Evolutionary conservation across 2,797 vertebrate genomes (phyloP).

Genomic region (Rhinichthys osculus): DNA sequence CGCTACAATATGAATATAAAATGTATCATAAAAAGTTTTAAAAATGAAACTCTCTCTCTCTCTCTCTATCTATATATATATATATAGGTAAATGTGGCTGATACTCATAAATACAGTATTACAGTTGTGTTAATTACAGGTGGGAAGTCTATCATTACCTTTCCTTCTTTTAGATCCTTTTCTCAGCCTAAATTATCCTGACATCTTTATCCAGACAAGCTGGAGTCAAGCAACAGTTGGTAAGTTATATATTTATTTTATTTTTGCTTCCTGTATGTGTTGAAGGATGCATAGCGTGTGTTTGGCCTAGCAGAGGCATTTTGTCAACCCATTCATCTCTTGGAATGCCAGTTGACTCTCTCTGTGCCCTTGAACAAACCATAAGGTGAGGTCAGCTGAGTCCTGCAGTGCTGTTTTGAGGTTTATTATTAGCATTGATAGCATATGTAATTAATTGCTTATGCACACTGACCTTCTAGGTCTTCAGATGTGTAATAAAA

Average conservation of each 20-base stretch:
- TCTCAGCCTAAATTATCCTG: slow-evolving; percentile 4
- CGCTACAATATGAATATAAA: not conserved
- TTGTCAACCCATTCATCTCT: slow-evolving; percentile 71
- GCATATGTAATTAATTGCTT: slow-evolving; percentile 77
- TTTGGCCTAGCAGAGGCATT: slow-evolving; percentile 64
- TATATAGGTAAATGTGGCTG: slow-evolving; percentile 8
- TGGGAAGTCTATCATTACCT: slow-evolving; percentile 61
- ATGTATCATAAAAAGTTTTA: no score
- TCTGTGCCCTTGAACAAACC: slow-evolving; percentile 71
- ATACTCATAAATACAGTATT: slow-evolving; percentile 55
- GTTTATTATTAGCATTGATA: slow-evolving; percentile 80
- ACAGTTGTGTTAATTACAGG: slow-evolving; percentile 66
- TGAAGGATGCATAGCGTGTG: slow-evolving; percentile 40
- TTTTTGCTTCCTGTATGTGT: slow-evolving; percentile 6
- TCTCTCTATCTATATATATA: no score
- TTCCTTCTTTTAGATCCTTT: slow-evolving; percentile 23
- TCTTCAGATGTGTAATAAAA: slow-evolving; percentile 69
- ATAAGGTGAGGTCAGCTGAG: slow-evolving; percentile 66
- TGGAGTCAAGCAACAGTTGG: slow-evolving; percentile 17
- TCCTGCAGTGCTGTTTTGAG: slow-evolving; percentile 57
- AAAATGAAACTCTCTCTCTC: no score
- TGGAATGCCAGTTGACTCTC: slow-evolving; percentile 59
- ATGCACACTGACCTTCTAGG: slow-evolving; percentile 68
- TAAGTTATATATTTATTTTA: slow-evolving; percentile 27
- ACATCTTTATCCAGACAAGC: slow-evolving; percentile 20